A percentile compares a stretch with the other conserved stretches of the same genome.
Evolutionary conservation across 2,113 vertebrate genomes (phyloP).

Genomic region (Microtus ochrogaster): DNA sequence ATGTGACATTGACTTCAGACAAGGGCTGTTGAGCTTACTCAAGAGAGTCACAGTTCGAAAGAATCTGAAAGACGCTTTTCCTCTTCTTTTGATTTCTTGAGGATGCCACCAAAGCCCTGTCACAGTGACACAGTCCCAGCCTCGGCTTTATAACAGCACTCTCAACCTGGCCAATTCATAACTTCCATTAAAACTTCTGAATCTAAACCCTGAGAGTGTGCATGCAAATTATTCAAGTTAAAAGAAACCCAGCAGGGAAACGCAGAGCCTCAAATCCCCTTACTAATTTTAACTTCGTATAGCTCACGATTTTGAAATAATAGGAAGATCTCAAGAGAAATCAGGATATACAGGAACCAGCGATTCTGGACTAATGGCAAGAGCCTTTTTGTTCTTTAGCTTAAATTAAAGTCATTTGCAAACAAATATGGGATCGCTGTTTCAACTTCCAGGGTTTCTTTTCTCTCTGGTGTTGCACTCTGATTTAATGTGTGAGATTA

Average conservation of each 20-base stretch:
- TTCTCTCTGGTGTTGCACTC: neutral
- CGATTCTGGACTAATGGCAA: slow-evolving; percentile 49
- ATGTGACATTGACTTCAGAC: neutral
- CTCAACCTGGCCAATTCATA: slow-evolving; percentile 54
- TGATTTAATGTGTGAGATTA: neutral
- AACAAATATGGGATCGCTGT: slow-evolving; percentile 35
- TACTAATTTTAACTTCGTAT: slow-evolving; percentile 79
- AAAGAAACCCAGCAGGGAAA: slow-evolving; percentile 68
- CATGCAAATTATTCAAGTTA: slow-evolving; percentile 75
- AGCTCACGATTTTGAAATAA: slow-evolving; percentile 76
- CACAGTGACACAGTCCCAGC: neutral
- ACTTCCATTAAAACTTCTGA: slow-evolving; percentile 62
- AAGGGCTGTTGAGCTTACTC: neutral
- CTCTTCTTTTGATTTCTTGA: slow-evolving; percentile 40
- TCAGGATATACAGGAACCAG: slow-evolving; percentile 66
- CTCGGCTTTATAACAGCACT: slow-evolving; percentile 40
- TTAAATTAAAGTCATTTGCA: slow-evolving; percentile 71
- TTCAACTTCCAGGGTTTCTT: neutral
- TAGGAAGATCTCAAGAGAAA: slow-evolving; percentile 76
- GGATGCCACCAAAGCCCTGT: slow-evolving; percentile 18
- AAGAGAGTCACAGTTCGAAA: neutral
- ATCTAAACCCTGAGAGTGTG: slow-evolving; percentile 51
- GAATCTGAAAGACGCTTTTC: slow-evolving; percentile 8
- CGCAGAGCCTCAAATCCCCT: slow-evolving; percentile 71
- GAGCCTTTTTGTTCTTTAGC: slow-evolving; percentile 47